A percentile compares a stretch with the other conserved stretches of the same genome.
phyloP scores from a whole-genome alignment of 1,140 invertebrate species.

The Bathynomus jamesi region DNA sequence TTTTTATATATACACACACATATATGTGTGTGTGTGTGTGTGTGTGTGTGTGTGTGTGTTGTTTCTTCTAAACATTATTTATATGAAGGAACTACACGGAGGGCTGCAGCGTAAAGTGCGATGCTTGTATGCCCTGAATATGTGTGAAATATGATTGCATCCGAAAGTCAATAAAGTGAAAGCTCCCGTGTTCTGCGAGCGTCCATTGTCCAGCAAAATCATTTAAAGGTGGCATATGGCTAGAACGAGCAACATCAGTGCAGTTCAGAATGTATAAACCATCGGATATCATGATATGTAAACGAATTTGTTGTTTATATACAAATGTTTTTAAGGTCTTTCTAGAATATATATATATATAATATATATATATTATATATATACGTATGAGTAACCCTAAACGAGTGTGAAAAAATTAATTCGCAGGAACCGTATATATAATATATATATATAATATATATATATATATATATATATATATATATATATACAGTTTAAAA shows the following conservation, averaged over 20 bases:
- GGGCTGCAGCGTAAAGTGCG: neutral
- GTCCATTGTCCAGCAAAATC: neutral
- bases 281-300: neutral
- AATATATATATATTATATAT: slow-evolving; percentile 14
- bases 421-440: slow-evolving; percentile 1
- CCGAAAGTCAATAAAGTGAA: neutral
- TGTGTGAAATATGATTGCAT: neutral
- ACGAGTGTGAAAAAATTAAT: neutral
- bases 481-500: slow-evolving; percentile 6
- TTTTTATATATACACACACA: neutral
- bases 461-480: slow-evolving; percentile 12
- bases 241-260: neutral
- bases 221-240: neutral
- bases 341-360: slow-evolving; percentile 6
- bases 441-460: slow-evolving; percentile 13
- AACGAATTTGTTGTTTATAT: neutral
- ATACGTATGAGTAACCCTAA: neutral
- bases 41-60: neutral
- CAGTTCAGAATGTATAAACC: neutral
- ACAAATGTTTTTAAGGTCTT: neutral
- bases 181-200: neutral
- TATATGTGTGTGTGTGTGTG: neutral
- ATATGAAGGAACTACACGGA: neutral
- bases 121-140: neutral
- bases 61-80: too few relatives aligned